phyloP scores from a whole-genome alignment of 2,113 vertebrate species.

The Micromys minutus region DNA sequence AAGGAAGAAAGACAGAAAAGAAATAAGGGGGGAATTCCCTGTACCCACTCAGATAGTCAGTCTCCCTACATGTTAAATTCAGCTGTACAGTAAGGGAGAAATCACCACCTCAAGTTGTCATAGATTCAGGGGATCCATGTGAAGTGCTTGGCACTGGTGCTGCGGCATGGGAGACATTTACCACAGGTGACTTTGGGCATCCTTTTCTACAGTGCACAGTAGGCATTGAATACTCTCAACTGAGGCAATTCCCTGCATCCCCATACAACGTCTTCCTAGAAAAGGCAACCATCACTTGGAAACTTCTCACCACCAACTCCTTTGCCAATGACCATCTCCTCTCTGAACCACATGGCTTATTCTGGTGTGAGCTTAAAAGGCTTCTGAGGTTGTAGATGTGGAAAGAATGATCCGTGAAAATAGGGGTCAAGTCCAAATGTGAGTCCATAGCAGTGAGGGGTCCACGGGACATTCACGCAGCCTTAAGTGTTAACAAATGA shows the following conservation, averaged over 20 bases:
- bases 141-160: no score
- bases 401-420: not conserved
- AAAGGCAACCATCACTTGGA: not conserved
- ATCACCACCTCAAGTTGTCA: not conserved
- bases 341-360: not conserved
- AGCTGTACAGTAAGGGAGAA: not conserved
- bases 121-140: not conserved
- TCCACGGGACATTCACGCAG: fast-evolving
- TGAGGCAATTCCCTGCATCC: not conserved
- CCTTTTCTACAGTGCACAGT: not conserved
- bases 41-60: not conserved
- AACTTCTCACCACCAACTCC: not conserved
- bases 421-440: not conserved
- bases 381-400: not conserved
- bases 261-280: not conserved
- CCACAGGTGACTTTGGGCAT: not conserved
- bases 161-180: not conserved
- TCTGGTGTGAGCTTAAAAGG: not conserved
- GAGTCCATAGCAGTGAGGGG: not conserved
- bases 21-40: not conserved
- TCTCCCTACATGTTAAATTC: not conserved
- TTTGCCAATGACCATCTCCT: not conserved
- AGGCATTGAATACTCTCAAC: not conserved
- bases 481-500: not conserved
- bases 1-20: not conserved